Conservation (phyloP, 2,113 vertebrate genomes). For the Enhydra lutris region DNA sequence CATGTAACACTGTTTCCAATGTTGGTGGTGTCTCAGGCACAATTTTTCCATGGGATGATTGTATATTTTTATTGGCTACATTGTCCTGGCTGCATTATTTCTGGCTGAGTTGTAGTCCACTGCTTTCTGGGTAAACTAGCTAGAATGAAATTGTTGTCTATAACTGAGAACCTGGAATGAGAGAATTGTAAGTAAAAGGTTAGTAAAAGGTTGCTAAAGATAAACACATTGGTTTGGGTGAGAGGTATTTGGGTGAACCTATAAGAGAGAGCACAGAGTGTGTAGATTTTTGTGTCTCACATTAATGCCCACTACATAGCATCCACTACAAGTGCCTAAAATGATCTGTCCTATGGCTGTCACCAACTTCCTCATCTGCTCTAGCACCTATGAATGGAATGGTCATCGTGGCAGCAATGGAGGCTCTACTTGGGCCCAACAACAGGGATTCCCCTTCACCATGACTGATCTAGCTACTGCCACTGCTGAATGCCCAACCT, state of each 20-base stretch:
- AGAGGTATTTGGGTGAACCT: background rate
- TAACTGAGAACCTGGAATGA: background rate
- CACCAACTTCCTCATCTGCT: background rate
- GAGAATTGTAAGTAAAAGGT: background rate
- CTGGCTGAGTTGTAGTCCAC: background rate
- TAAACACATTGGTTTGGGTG: background rate
- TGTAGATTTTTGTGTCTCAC: background rate
- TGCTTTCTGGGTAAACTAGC: background rate
- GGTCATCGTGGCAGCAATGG: background rate
- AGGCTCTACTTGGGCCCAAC: background rate
- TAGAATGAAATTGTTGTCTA: background rate
- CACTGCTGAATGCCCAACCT: background rate
- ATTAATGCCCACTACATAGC: background rate
- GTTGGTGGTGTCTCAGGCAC: background rate
- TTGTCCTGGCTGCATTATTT: background rate
- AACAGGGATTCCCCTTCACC: background rate
- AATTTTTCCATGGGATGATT: background rate
- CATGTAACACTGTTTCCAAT: background rate
- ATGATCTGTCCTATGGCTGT: background rate
- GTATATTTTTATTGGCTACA: background rate
- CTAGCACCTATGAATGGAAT: background rate
- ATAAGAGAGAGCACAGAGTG: background rate
- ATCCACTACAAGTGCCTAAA: background rate
- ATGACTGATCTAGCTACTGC: background rate
- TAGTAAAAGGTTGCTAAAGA: background rate